Percentiles rank a stretch among this genome's conserved stretches.
These are phyloP conservation scores for Nyleta sp. DNA, from an alignment of 2,888 invertebrate genomes.

Conservation along the genomic window DNA sequence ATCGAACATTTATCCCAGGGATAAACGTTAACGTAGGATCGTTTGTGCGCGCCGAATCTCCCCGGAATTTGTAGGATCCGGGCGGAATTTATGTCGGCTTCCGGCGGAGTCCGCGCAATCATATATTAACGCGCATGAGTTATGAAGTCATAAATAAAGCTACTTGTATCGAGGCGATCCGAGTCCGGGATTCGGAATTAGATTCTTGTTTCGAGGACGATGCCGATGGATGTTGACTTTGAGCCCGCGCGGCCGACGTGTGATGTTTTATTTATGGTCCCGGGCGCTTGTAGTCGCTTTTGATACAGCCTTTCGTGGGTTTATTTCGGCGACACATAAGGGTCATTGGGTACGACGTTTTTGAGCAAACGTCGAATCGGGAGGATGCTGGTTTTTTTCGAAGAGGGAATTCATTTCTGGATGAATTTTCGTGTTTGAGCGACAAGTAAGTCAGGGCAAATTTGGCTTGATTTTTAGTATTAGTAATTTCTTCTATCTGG, in stretches of 20 bases:
- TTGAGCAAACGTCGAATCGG: background rate
- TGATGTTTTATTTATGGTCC: constrained; percentile 46
- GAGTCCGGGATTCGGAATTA: constrained; percentile 26
- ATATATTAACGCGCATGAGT: constrained; percentile 48
- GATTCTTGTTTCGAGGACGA: constrained; percentile 34
- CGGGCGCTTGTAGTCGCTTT: constrained; percentile 26
- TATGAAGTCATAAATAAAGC: constrained; percentile 46
- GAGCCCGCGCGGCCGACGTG: constrained; percentile 18
- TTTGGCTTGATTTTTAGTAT: too few species aligned
- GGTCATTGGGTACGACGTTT: constrained; percentile 15
- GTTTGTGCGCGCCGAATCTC: constrained; percentile 3
- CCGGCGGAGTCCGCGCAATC: constrained; percentile 35
- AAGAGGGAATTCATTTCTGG: background rate
- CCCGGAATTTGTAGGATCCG: constrained; percentile 35
- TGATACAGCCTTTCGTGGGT: constrained; percentile 17
- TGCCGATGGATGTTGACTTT: constrained; percentile 32
- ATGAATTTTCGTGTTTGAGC: background rate
- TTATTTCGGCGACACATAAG: constrained; percentile 37
- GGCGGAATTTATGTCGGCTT: constrained; percentile 35
- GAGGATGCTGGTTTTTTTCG: background rate
- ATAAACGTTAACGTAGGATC: constrained; percentile 17
- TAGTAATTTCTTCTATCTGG: too few species aligned
- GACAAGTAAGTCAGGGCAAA: too few species aligned
- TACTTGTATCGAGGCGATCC: constrained; percentile 22
- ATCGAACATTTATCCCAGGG: constrained; percentile 19